Conservation (phyloP, 2,113 vertebrate genomes). For the Tylochromis polylepis region DNA sequence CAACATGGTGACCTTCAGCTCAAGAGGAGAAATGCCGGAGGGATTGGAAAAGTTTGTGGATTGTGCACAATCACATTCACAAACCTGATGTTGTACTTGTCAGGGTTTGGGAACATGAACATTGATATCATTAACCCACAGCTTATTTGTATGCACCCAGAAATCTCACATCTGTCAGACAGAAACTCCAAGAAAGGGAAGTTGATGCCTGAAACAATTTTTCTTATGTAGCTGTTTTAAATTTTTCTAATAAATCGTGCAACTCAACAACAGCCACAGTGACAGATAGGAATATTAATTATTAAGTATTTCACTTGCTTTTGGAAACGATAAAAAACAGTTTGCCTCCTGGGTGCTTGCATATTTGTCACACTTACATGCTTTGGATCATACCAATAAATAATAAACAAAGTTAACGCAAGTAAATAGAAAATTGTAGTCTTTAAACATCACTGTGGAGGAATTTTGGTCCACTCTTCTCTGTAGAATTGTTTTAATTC, state of each 20-base stretch:
- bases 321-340: neutral
- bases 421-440: too few relatives aligned
- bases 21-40: neutral
- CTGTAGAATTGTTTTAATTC: neutral
- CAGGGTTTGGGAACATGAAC: neutral
- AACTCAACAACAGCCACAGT: neutral
- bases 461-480: neutral
- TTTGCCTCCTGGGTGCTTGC: neutral
- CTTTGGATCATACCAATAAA: neutral
- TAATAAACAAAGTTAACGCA: neutral
- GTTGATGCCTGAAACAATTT: neutral
- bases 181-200: neutral
- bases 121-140: neutral
- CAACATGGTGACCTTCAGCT: constrained; percentile 26
- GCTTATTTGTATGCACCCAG: neutral
- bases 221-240: neutral
- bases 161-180: neutral
- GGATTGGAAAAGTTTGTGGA: neutral
- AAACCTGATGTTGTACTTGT: neutral
- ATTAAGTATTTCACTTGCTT: neutral
- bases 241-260: neutral
- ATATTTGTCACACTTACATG: neutral
- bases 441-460: neutral
- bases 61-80: neutral
- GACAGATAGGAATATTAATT: neutral